Conservation (phyloP, 2,888 invertebrate species). For the Plebejus melissa region DNA sequence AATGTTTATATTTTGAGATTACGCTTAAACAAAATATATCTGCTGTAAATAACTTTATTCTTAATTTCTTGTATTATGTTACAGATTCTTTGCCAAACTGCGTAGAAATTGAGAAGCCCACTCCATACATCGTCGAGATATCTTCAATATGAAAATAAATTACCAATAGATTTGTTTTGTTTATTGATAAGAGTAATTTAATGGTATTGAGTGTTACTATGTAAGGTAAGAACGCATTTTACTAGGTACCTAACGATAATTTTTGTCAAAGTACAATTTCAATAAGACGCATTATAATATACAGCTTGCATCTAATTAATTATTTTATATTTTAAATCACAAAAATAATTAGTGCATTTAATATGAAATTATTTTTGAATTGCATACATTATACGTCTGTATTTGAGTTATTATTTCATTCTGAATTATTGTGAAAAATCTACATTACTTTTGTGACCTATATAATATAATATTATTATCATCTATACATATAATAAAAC, state of each 20-base stretch:
- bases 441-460: background rate
- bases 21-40: background rate
- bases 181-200: slow-evolving; percentile 11
- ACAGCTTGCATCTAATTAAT: background rate
- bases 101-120: slow-evolving; percentile 58
- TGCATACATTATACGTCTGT: background rate
- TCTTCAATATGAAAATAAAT: slow-evolving; percentile 28
- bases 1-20: background rate
- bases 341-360: background rate
- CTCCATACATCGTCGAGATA: slow-evolving; percentile 29
- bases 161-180: background rate
- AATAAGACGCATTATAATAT: background rate
- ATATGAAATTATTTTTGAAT: background rate
- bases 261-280: slow-evolving; percentile 5
- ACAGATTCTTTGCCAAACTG: slow-evolving; percentile 72
- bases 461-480: background rate
- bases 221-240: background rate
- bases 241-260: background rate
- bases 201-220: background rate
- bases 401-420: background rate
- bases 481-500: too few species aligned
- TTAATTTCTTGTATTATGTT: slow-evolving; percentile 32
- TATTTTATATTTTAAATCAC: slow-evolving; percentile 7
- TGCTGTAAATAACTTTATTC: background rate
- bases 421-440: background rate